Evolutionary conservation across 2,888 invertebrate species (phyloP), one percentile per base, ranked within the genome.

Genomic region (Diabrotica balteata): DNA sequence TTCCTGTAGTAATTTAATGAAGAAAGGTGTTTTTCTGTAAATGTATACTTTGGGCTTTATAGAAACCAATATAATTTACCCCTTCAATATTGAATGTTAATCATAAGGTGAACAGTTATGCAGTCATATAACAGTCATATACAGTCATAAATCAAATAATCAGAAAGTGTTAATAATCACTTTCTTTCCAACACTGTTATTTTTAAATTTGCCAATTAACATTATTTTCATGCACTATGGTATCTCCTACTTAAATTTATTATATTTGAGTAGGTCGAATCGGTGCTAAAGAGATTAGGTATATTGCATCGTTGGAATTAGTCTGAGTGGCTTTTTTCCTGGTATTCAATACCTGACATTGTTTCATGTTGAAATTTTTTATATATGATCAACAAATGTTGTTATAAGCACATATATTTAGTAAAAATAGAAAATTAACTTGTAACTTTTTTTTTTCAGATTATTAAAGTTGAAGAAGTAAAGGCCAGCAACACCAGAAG

Each of bases 381-480:
- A 45, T 57, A 32, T 32, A 4, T 4, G 4, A 32, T 32, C 32
- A 32, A 32, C 32, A 32, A 17, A 32, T 32, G 2, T 32, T 32
- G 2, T 32, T 32, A 32, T 32, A 32, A 44, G 11, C 10, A 47
- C 49, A 10, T 7, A 52, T 2, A 17, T 17, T 17, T 1, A 17
- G 17, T 17, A 17, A 17, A 9, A n/a, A 17, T 11, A 6, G 6
- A 3, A 17, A 45, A 46, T 0, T 45, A 8, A 55, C 7, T 17
- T 17, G 44, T 44, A n/a, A 43, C 3, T 49, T 22, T 55, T 59
- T 63, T 43, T 52, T 59, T 69, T 63, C 22, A 78, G 76, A 98
- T 99, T 80, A 98, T 99, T 84, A 95, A 95, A 87, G 97, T 98
- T 74, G 95, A 98, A 85, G 89, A 93, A 68, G 94, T 99, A 69